phyloP scores from a whole-genome alignment of 2,888 invertebrate species.

The Rhyacophila evoluta region DNA sequence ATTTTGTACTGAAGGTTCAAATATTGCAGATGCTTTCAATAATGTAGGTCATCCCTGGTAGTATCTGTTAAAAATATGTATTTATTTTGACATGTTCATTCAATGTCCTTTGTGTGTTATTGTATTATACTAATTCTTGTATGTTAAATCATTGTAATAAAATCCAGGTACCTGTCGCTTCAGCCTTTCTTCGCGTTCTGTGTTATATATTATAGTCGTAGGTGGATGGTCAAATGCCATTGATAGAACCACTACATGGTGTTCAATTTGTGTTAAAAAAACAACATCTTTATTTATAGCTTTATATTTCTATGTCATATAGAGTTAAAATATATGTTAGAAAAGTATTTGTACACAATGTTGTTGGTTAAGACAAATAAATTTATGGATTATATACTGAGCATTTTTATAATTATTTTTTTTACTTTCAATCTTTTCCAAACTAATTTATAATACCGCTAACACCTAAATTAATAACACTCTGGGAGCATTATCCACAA shows the following conservation, averaged over 20 bases:
- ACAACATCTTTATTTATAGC: slow-evolving; percentile 49
- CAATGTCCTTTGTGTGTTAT: neutral
- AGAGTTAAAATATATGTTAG: slow-evolving; percentile 48
- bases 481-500: too few species aligned
- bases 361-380: slow-evolving; percentile 48
- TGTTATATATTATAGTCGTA: slow-evolving; percentile 25
- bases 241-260: neutral
- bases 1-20: too few species aligned
- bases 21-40: too few species aligned
- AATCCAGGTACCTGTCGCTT: slow-evolving; percentile 44
- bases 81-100: neutral
- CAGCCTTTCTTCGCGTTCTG: slow-evolving; percentile 37
- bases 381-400: slow-evolving; percentile 46
- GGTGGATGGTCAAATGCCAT: neutral
- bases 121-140: neutral
- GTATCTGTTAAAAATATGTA: neutral
- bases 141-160: slow-evolving; percentile 7
- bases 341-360: slow-evolving; percentile 50
- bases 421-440: neutral
- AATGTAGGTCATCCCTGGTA: neutral
- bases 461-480: too few species aligned
- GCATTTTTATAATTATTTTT: slow-evolving; percentile 22
- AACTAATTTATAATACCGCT: too few species aligned
- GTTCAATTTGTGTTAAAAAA: slow-evolving; percentile 51
- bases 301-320: slow-evolving; percentile 50